Evolutionary conservation across 2,797 vertebrate genomes (phyloP), one percentile per base, ranked within the genome.

Genomic region (Sebastes kiyomatsui): DNA sequence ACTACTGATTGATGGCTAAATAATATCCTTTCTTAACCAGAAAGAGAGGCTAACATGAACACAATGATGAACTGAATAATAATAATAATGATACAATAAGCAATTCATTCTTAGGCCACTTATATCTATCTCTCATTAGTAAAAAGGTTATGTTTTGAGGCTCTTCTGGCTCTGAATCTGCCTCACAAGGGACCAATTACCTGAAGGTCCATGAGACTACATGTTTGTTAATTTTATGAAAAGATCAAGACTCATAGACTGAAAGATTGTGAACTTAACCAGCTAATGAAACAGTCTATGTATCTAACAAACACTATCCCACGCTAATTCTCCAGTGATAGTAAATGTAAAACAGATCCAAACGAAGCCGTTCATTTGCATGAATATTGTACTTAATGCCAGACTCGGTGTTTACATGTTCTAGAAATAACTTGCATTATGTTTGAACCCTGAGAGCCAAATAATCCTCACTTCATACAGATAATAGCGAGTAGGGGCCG

Each of bases 371-470:
- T 71, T 65, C 1, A 49, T 76, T 28, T 58, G 20, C 22, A 64
- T 18, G 18, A 60, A 71, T 38, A 30, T 10, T 30, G 49, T 13
- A 35, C 66, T 62, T 59, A 5, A 79, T 20, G 49, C 62, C 46
- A 78, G 33, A 66, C 35, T 42, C 7, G 70, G 10, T 23, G 38
- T 76, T 75, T 62, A 72, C 12, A 22, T 35, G 32, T 52, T 72
- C 13, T 69, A 59, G 18, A 74, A 72, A 56, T 23, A 56, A 67
- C 28, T 54, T 25, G 7, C 32, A 69, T 78, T 61, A 38, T 13
- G 55, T 85, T 76, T 79, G 71, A 90, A 86, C 75, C 54, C 56
- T 52, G 10, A 79, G 16, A 77, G 62, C 55, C 46, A 81, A 78
- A 86, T 79, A 81, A 84, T 79, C 65, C 33, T 70, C 52, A 59